phyloP scores from a whole-genome alignment of 2,113 vertebrate genomes.

The Oreochromis spilurus region DNA sequence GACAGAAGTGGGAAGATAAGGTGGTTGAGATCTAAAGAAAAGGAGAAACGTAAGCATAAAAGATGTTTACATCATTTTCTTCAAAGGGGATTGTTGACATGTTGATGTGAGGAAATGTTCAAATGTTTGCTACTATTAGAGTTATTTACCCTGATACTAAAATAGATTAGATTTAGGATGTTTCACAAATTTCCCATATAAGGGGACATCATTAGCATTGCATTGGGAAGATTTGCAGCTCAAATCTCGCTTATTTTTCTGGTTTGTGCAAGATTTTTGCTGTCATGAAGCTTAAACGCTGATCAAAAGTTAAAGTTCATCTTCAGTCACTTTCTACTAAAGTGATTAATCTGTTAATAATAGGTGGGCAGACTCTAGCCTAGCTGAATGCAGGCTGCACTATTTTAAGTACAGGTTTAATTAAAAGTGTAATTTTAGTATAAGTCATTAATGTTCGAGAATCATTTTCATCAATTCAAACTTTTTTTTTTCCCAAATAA shows the following conservation, averaged over 20 bases:
- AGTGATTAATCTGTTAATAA: not conserved
- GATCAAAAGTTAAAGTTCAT: not conserved
- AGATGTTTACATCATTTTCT: not conserved
- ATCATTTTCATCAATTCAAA: constrained; percentile 20
- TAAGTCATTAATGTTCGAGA: constrained; percentile 40
- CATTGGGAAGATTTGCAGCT: not conserved
- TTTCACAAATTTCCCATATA: not conserved
- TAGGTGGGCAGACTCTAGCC: not conserved
- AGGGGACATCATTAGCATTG: not conserved
- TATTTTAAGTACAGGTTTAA: constrained; percentile 57
- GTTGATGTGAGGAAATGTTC: not conserved
- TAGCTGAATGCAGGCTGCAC: constrained; percentile 9
- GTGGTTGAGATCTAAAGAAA: not conserved
- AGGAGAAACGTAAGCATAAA: not conserved
- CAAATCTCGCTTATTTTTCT: not conserved
- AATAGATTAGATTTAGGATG: not conserved
- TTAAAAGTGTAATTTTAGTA: constrained; percentile 61
- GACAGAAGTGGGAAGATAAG: not conserved
- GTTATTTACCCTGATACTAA: not conserved
- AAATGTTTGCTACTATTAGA: not conserved
- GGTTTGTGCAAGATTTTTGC: not conserved
- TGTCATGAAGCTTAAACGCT: not conserved
- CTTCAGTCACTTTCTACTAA: not conserved
- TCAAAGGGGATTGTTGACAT: not conserved
- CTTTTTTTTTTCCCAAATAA: not conserved